Evolutionary conservation across 2,797 vertebrate species (phyloP).

Genomic region (Oryzias sinensis): DNA sequence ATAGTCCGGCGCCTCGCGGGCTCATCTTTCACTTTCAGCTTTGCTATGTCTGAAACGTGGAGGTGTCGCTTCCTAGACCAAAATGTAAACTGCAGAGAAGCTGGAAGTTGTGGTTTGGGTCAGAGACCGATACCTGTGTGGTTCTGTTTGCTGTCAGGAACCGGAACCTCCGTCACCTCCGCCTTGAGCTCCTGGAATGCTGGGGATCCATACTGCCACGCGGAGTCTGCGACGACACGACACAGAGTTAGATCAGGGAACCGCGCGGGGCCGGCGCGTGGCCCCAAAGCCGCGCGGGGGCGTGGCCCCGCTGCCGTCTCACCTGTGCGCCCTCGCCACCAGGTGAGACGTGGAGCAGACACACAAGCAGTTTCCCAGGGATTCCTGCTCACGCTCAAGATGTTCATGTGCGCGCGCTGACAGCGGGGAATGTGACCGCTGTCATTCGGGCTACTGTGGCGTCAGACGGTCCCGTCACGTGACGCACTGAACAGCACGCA

Average conservation of each 20-base stretch:
- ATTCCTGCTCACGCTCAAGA: slow-evolving; percentile 1
- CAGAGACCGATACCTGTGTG: slow-evolving; percentile 58
- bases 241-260: slow-evolving; percentile 4
- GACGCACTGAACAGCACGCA: too few species aligned
- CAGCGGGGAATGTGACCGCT: slow-evolving; percentile 62
- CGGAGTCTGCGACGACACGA: slow-evolving; percentile 68
- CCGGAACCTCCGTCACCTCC: slow-evolving; percentile 85
- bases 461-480: slow-evolving; percentile 51
- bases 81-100: neutral
- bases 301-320: slow-evolving; percentile 64
- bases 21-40: neutral
- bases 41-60: neutral
- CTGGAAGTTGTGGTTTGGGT: too few species aligned
- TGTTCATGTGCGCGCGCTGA: slow-evolving; percentile 28
- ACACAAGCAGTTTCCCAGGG: slow-evolving; percentile 25
- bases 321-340: slow-evolving; percentile 62
- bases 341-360: slow-evolving; percentile 71
- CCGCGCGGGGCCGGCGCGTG: neutral
- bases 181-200: slow-evolving; percentile 91
- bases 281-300: too few species aligned
- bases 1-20: neutral
- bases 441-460: slow-evolving; percentile 77
- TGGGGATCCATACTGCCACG: slow-evolving; percentile 74
- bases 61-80: neutral
- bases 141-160: slow-evolving; percentile 50